Percentiles rank a stretch among this genome's conserved stretches.
phyloP scores from a whole-genome alignment of 64 coral and sea anemone genomes.

The Exaiptasia diaphana region DNA sequence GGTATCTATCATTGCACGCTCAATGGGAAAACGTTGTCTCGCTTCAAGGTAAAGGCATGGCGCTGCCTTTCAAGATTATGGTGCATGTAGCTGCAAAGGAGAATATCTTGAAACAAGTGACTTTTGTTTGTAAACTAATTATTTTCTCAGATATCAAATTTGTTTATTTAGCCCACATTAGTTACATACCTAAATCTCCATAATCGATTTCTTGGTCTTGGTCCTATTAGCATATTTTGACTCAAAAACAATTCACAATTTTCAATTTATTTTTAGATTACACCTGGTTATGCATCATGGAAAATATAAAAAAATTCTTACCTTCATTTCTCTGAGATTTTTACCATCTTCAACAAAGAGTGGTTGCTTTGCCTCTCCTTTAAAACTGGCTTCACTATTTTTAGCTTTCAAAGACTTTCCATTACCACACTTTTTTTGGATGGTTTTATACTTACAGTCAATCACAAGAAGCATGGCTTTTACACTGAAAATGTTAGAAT shows the following conservation, averaged over 20 bases:
- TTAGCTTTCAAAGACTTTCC: not conserved
- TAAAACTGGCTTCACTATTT: not conserved
- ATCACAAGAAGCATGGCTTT: conserved; percentile 93
- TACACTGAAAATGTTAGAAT: conserved; percentile 64
- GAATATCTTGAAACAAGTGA: too few species aligned
- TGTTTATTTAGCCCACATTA: not conserved
- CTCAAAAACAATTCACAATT: not conserved
- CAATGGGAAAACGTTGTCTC: too few species aligned
- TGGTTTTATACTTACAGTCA: conserved; percentile 90
- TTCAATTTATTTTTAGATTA: too few species aligned
- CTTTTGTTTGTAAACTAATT: too few species aligned
- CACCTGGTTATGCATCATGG: too few species aligned
- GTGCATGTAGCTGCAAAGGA: too few species aligned
- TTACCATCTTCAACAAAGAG: conserved; percentile 21
- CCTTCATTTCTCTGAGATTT: conserved; percentile 18
- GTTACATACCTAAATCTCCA: conserved; percentile 52
- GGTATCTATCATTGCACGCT: too few species aligned
- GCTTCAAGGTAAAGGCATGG: too few species aligned
- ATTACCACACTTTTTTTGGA: conserved; percentile 60
- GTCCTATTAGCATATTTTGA: conserved; percentile 12
- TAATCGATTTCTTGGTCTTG: conserved; percentile 52
- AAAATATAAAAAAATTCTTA: not conserved
- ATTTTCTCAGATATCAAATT: not conserved
- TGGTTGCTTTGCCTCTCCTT: conserved; percentile 29
- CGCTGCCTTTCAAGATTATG: too few species aligned